Conservation (phyloP, 2,797 vertebrate species). For the Pangasius sanitwongsei region DNA sequence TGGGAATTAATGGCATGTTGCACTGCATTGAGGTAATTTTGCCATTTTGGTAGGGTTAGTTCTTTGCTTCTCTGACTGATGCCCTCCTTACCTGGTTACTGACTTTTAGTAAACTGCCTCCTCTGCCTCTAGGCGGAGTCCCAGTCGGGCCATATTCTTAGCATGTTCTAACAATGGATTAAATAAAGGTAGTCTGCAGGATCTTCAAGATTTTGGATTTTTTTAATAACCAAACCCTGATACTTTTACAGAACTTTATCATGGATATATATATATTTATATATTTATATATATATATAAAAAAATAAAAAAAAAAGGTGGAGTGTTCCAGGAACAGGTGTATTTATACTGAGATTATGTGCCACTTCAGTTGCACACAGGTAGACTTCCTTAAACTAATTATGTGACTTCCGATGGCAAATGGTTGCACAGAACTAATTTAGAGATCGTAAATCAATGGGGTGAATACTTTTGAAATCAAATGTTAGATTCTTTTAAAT, state of each 20-base stretch:
- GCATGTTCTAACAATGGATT: neutral
- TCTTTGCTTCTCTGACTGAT: neutral
- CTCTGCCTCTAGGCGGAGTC: too few relatives aligned
- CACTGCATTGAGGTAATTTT: neutral
- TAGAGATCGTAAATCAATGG: neutral
- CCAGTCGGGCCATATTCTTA: neutral
- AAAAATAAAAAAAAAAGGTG: too few relatives aligned
- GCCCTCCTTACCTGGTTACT: too few relatives aligned
- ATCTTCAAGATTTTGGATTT: neutral
- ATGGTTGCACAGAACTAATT: neutral
- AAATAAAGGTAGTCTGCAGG: neutral
- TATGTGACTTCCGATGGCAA: neutral
- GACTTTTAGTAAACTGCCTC: too few relatives aligned
- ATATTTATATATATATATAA: too few relatives aligned
- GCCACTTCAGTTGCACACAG: neutral
- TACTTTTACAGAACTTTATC: neutral
- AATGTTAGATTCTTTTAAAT: neutral
- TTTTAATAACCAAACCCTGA: neutral
- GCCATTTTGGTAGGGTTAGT: neutral
- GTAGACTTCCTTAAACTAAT: neutral
- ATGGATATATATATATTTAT: too few relatives aligned
- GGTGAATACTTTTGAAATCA: neutral
- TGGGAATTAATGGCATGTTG: neutral
- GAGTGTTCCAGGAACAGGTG: neutral
- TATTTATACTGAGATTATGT: neutral